phyloP scores from a whole-genome alignment of 2,113 vertebrate genomes.

The Etheostoma spectabile region DNA sequence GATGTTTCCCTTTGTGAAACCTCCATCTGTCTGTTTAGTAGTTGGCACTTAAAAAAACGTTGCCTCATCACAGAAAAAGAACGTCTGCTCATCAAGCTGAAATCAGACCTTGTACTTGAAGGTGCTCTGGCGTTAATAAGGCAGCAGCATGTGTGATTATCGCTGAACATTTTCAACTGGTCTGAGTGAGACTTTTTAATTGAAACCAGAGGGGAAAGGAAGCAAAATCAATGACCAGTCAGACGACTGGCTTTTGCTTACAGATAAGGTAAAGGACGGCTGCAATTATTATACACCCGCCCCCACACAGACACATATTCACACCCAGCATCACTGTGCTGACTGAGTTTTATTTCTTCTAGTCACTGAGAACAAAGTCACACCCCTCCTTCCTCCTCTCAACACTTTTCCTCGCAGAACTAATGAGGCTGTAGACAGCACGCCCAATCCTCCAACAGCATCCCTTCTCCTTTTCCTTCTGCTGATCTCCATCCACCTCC shows the following conservation, averaged over 20 bases:
- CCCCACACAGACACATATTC: constrained; percentile 34
- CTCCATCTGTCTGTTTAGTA: constrained; percentile 26
- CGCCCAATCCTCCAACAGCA: constrained; percentile 38
- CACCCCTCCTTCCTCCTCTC: constrained; percentile 22
- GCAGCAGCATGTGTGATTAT: constrained; percentile 28
- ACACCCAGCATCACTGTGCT: constrained; percentile 32
- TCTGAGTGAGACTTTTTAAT: constrained; percentile 38
- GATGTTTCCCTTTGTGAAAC: background rate
- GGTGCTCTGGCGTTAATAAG: constrained; percentile 39
- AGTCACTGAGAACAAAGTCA: constrained; percentile 59
- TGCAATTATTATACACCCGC: constrained; percentile 16
- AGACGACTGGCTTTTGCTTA: constrained; percentile 43
- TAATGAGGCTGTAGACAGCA: constrained; percentile 63
- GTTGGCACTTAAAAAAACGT: background rate
- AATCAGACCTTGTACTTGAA: constrained; percentile 1
- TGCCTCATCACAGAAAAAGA: background rate
- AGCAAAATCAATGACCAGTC: constrained; percentile 35
- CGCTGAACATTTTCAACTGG: constrained; percentile 24
- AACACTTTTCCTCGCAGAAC: constrained; percentile 26
- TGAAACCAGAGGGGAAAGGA: constrained; percentile 20
- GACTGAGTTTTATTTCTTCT: constrained; percentile 36
- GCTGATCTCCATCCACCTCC: constrained; percentile 36
- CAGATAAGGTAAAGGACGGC: constrained; percentile 42
- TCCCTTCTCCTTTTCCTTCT: background rate
- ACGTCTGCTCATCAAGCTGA: constrained; percentile 8